Base-by-base conservation (phyloP, 2,797 vertebrate species). In the Cynodonichthys magdalenae region DNA sequence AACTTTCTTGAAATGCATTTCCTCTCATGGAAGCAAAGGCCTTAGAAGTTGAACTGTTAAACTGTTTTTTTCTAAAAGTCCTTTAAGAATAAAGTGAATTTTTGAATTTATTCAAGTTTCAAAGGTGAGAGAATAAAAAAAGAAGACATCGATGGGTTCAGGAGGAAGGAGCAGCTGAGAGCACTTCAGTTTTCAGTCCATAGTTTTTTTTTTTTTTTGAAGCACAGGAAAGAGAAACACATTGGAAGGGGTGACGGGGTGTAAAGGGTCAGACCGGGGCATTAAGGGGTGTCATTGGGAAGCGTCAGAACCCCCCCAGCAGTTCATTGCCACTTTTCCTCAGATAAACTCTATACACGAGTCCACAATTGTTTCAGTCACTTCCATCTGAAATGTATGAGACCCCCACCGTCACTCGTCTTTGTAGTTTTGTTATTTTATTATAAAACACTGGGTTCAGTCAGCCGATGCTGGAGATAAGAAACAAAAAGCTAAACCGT, bases 1-100 rank as follows among this genome's bases (percentile, higher is more conserved):
- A 85, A 89, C 88, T 86, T 87, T 92, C 89, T 90, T 86, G 81
- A 93, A 93, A 91, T 85, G 75, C 71, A 70, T 87, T 85, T 87
- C 82, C 81, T 87, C 81, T 81, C 57, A 18, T 65, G 69, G 77
- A 84, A 90, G 91, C 87, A 85, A 90, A 91, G 83, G 88, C 86
- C 71, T 82, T 88, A 83, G 86, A 89, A 90, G 88, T 71, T 31
- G 69, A 70, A 83, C 84, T 87, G 83, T 82, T 77, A 66, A 70
- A 64, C 63, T 62, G 59, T 78, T 71, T 69, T 63, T 59, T 50
- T 34, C 61, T 68, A 47, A 36, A 69, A 75, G 63, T 80, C 19
- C 48, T 57, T 76, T 79, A 60, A 75, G 59, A 57, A 80, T 85
- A 63, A 79, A 79, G 73, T 82, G 59, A 76, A 85, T 82, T 79